Conservation (phyloP, 2,797 vertebrate genomes). For the Halcyon smyrnensis region DNA sequence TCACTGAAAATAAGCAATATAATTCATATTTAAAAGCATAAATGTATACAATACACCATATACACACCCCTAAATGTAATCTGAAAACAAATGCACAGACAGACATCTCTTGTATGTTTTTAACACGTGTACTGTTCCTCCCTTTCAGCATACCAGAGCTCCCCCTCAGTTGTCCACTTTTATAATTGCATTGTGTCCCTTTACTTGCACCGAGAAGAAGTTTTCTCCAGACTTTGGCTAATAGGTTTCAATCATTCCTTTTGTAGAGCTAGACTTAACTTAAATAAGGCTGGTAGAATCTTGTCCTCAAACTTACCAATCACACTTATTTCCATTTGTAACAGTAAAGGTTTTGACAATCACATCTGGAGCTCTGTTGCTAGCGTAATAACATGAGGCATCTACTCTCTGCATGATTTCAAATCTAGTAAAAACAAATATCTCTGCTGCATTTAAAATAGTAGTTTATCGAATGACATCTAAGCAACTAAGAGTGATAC, state of each 20-base stretch:
- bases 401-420: background rate
- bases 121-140: background rate
- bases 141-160: background rate
- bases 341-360: background rate
- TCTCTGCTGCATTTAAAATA: background rate
- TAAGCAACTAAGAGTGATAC: background rate
- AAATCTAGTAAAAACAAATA: background rate
- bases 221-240: background rate
- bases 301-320: background rate
- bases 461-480: background rate
- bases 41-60: background rate
- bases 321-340: background rate
- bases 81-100: background rate
- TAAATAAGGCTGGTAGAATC: background rate
- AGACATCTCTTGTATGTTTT: background rate
- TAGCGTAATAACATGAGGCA: background rate
- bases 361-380: background rate
- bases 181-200: background rate
- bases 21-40: background rate
- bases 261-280: background rate
- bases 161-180: background rate
- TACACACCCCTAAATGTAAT: rapidly evolving
- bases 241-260: background rate
- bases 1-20: background rate
- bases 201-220: background rate